Base-by-base conservation (phyloP, 2,113 vertebrate species). In the Grallaria varia region DNA sequence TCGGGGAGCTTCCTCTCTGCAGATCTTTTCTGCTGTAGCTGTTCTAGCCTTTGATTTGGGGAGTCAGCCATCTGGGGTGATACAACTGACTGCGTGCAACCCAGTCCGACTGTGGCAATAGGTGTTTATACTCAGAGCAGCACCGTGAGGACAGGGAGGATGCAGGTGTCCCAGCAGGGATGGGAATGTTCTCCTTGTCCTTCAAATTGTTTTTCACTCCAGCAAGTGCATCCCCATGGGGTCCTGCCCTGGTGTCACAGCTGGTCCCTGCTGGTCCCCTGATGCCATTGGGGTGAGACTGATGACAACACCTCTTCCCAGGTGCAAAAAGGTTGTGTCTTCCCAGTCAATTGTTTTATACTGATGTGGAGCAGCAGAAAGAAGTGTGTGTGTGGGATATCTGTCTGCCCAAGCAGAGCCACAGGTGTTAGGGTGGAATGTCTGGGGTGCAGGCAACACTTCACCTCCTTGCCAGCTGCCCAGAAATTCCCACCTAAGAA, bases 51-150 rank as follows among this genome's bases (percentile, higher is more conserved):
- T 56, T 52, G n/a, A 45, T 33, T 17, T 31, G 49, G 66, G 28
- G 23, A 78, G 28, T 53, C 62, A 55, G 31, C 31, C 2, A 0
- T 11, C 6, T 71, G 62, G 52, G 52, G 6, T 56, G 49, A 64
- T 39, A 86, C 30, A 45, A 62, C 52, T 62, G 59, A 13, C 76
- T 63, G 58, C 2, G 5, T 62, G 33, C 47, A 88, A 5, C 53
- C 59, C 74, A 27, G 27, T 18, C 56, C 0, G 1, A 23, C 33
- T 24, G 20, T 12, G 31, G 59, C 0, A 1, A 14, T 16, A 11
- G 8, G 6, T 23, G 15, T 25, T 71, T 45, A 3, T 50, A 8
- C 44, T 67, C n/a, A 10, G 59, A 87, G 52, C 33, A 84, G 67
- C 39, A 58, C 28, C 6, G 3, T 3, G 21, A 25, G 33, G 73